A percentile compares a stretch with the other conserved stretches of the same genome.
Evolutionary conservation across 1,140 invertebrate genomes (phyloP).

Genomic region (Microplitis mediator): DNA sequence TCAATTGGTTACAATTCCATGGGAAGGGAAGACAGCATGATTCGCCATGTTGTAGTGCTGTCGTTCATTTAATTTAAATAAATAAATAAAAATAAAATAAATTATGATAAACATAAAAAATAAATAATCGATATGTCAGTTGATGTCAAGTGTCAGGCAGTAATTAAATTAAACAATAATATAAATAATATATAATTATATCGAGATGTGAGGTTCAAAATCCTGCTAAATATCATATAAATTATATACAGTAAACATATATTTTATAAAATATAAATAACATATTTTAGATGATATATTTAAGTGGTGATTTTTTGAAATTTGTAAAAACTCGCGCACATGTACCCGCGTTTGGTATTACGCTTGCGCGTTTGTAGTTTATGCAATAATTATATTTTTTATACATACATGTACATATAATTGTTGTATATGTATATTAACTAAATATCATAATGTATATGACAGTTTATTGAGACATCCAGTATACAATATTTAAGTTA

Average conservation of each 20-base stretch:
- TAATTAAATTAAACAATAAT: no score
- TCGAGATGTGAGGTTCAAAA: no score
- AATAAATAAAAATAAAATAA: neutral
- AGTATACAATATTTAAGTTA: no score
- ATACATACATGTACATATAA: neutral
- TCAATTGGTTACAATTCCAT: neutral
- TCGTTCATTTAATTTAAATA: neutral
- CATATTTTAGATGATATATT: neutral
- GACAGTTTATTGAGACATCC: no score
- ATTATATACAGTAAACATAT: no score
- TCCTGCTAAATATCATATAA: no score
- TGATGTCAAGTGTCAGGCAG: no score
- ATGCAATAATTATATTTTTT: neutral
- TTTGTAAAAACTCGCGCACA: neutral
- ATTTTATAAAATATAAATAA: no score
- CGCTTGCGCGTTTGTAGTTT: neutral
- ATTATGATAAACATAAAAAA: neutral
- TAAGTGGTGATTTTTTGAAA: neutral
- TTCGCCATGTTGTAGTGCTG: slow-evolving; percentile 17
- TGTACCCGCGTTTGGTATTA: neutral
- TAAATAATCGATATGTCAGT: no score
- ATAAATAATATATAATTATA: no score
- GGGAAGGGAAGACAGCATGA: slow-evolving; percentile 16
- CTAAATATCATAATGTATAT: no score
- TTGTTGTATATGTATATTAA: neutral